Conservation (phyloP, 1,140 invertebrate genomes). For the Cherax quadricarinatus region DNA sequence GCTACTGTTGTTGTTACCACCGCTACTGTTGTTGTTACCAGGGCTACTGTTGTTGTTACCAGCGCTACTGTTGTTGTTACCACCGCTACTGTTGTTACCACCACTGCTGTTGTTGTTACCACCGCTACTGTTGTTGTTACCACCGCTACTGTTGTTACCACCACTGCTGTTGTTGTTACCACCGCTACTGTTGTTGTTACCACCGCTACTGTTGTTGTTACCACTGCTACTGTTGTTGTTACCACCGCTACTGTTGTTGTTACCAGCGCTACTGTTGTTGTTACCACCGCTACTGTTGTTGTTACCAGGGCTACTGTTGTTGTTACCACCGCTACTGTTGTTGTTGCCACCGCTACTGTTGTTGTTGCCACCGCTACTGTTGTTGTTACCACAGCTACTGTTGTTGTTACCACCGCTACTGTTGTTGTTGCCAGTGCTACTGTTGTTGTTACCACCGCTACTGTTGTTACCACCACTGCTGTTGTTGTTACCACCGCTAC, state of each 20-base stretch:
- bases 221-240: background rate
- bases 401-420: background rate
- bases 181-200: background rate
- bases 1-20: no score
- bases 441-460: background rate
- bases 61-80: no score
- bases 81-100: no score
- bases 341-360: background rate
- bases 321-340: background rate
- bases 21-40: no score
- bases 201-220: no score
- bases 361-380: background rate
- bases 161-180: background rate
- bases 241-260: background rate
- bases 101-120: background rate
- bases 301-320: background rate
- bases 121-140: background rate
- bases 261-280: background rate
- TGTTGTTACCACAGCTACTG: background rate
- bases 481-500: background rate
- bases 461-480: conserved; percentile 3
- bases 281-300: background rate
- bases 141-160: background rate
- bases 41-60: no score
- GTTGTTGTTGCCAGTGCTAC: background rate